Conservation (phyloP, 2,888 invertebrate species). For the Limenitis camilla region DNA sequence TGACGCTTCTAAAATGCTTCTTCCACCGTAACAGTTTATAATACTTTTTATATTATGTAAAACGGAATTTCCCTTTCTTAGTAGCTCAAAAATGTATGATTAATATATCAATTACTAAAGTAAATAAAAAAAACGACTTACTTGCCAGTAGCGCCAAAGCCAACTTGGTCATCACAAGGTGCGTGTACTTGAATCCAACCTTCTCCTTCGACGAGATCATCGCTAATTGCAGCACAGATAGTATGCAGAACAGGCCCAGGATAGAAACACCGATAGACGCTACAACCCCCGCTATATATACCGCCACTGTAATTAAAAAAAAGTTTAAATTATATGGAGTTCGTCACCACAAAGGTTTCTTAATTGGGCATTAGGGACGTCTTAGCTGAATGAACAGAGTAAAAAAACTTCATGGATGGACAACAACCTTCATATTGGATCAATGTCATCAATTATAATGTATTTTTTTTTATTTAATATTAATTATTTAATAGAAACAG, state of each 20-base stretch:
- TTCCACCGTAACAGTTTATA: too few species aligned
- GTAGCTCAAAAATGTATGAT: too few species aligned
- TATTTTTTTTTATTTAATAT: background rate
- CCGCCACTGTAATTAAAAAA: conserved; percentile 76
- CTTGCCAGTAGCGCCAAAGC: conserved; percentile 85
- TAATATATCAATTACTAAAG: background rate
- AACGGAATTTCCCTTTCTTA: too few species aligned
- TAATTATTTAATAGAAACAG: too few species aligned
- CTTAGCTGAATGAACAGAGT: conserved; percentile 5
- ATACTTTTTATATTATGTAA: too few species aligned
- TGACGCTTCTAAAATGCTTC: too few species aligned
- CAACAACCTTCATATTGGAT: background rate
- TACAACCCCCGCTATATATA: conserved; percentile 86
- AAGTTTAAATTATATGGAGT: background rate
- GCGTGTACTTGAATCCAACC: conserved; percentile 84
- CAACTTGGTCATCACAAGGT: conserved; percentile 85
- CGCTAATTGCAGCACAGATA: conserved; percentile 88
- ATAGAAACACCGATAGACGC: conserved; percentile 83
- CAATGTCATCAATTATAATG: background rate
- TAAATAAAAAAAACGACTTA: conserved; percentile 58
- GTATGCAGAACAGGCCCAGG: conserved; percentile 84
- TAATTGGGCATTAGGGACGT: background rate
- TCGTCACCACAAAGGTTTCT: background rate
- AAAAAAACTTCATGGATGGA: conserved; percentile 6
- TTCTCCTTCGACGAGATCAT: conserved; percentile 90